Evolutionary conservation across 2,113 vertebrate genomes (phyloP), one percentile per base, ranked within the genome.

Genomic region (Mus spicilegus): DNA sequence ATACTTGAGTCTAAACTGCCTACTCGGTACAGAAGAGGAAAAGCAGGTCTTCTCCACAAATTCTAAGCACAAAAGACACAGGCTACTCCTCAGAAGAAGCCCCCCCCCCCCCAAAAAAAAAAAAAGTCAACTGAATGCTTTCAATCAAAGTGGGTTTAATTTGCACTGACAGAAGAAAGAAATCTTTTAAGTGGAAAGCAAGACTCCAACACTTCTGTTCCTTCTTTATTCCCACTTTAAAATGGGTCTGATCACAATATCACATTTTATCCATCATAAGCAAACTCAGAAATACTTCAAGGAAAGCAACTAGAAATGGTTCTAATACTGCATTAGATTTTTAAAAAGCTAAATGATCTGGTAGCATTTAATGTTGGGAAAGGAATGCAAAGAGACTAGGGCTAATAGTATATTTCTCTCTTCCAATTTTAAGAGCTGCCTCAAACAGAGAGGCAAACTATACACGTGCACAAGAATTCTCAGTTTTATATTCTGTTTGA

Each of bases 251-350:
- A 12, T 80, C 11, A n/a, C 76, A 70, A 70, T 13, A 4, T 4
- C 39, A 78, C 11, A 51, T 56, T 84, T 93, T 77, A 8, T 9
- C 2, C n/a, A 17, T 73, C 82, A 7, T 85, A 93, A 95, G 84
- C 16, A 88, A 91, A 87, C 46, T 78, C 11, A 20, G 26, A 10
- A 70, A 5, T 84, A 91, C 75, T 89, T 36, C 76, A 94, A 95
- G 87, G 51, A 87, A 94, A 87, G n/a, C 14, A 90, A 39, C 28
- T 91, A n/a, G 9, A 11, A 95, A 91, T 13, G 4, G 0, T 87
- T 91, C 28, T 89, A 70, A 69, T 76, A 61, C 24, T 19, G 19
- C 3, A 86, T 2, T 33, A 36, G 28, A 49, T 33, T n/a, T 70
- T 91, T 10, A 80, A 89, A 94, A 69, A 36, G 24, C 12, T 42